These are phyloP conservation scores for Limnephilus rhombicus DNA, from an alignment of 2,888 invertebrate genomes.

Conservation along the genomic window DNA sequence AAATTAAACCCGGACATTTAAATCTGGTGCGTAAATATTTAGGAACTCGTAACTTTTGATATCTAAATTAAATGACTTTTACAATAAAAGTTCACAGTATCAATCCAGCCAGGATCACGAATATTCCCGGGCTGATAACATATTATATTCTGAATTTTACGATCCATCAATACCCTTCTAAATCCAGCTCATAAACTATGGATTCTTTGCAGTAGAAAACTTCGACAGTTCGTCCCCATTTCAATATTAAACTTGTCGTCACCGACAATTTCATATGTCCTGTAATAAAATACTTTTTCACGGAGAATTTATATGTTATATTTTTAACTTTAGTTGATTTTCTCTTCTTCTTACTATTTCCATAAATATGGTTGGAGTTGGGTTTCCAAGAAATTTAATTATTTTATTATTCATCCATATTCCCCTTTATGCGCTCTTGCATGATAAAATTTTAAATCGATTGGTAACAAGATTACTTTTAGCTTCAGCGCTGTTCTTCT, in stretches of 20 bases:
- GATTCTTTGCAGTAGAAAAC: neutral
- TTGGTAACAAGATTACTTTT: neutral
- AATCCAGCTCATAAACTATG: slow-evolving; percentile 31
- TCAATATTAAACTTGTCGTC: neutral
- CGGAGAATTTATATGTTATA: neutral
- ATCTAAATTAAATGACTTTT: neutral
- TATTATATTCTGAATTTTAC: neutral
- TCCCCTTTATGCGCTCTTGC: neutral
- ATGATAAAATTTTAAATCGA: neutral
- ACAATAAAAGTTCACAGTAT: neutral
- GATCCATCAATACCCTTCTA: neutral
- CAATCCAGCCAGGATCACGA: neutral
- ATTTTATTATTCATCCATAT: neutral
- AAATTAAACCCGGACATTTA: too few species aligned
- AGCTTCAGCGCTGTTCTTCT: neutral
- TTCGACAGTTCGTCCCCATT: neutral
- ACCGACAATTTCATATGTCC: neutral
- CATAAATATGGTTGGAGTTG: neutral
- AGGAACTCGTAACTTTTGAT: neutral
- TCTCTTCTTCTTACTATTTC: neutral
- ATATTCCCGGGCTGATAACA: neutral
- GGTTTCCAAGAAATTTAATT: neutral
- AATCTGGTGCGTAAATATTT: too few species aligned
- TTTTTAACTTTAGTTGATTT: neutral
- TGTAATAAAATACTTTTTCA: neutral